Conservation (phyloP, 2,113 vertebrate species). For the Oceanites oceanicus region DNA sequence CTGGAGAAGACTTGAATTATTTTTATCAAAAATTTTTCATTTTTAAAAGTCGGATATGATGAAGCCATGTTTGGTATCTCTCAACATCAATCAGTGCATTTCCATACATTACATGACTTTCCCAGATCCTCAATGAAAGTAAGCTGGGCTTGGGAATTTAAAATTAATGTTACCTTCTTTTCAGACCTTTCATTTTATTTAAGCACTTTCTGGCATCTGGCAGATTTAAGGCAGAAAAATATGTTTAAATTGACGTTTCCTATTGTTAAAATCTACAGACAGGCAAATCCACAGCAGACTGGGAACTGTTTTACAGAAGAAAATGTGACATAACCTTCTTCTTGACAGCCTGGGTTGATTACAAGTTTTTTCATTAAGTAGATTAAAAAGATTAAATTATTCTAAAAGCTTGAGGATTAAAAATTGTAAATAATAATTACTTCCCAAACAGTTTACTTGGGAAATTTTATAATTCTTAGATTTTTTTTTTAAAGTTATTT, state of each 20-base stretch:
- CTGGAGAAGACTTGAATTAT: background rate
- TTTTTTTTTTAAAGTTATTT: background rate
- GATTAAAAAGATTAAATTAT: background rate
- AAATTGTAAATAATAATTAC: background rate
- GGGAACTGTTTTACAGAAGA: background rate
- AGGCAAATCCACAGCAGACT: background rate
- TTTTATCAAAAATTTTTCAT: background rate
- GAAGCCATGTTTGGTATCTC: background rate
- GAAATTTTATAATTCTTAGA: background rate
- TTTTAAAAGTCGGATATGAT: background rate
- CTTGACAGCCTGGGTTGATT: background rate
- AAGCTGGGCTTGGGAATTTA: background rate
- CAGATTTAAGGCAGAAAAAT: background rate
- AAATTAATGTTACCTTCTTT: background rate
- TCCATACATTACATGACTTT: background rate
- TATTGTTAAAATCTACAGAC: background rate
- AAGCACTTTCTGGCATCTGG: background rate
- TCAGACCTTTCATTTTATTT: background rate
- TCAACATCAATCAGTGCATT: background rate
- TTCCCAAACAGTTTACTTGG: background rate
- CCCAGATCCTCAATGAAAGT: background rate
- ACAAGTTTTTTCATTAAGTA: background rate
- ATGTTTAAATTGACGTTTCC: background rate
- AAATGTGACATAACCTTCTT: background rate
- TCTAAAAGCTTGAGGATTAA: background rate